Conservation (phyloP, 2,797 vertebrate species). For the Brachyrhaphis roseni region DNA sequence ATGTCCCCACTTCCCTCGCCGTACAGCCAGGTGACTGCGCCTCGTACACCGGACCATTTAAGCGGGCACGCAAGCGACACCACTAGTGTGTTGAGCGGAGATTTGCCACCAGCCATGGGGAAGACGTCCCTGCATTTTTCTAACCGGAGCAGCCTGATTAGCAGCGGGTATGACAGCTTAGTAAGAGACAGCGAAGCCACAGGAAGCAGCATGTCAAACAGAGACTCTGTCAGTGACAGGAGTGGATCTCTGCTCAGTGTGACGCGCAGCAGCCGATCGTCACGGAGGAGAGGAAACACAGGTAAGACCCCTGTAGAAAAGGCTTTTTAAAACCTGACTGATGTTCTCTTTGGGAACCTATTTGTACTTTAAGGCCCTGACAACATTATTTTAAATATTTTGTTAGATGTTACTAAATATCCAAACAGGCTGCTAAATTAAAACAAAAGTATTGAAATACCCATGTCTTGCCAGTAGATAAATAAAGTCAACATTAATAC, state of each 20-base stretch:
- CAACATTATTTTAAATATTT: not conserved
- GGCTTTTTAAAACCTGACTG: conserved; percentile 26
- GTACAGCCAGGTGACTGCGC: conserved; percentile 93
- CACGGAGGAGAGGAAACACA: conserved; percentile 87
- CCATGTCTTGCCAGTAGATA: not conserved
- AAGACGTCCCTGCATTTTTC: conserved; percentile 94
- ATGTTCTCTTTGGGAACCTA: conserved; percentile 16
- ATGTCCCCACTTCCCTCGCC: conserved; percentile 84
- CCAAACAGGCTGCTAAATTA: not conserved
- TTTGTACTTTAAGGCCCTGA: not conserved
- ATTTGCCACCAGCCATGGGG: conserved; percentile 96
- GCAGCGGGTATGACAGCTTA: conserved; percentile 97
- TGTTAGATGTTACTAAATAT: not conserved
- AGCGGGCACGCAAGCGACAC: conserved; percentile 92
- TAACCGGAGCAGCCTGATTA: conserved; percentile 87
- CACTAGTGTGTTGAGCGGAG: conserved; percentile 92
- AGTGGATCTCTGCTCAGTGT: conserved; percentile 82
- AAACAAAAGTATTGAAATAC: not conserved
- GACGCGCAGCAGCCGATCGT: conserved; percentile 83
- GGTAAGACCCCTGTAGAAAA: conserved; percentile 75
- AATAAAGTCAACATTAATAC: not conserved
- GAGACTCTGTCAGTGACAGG: conserved; percentile 93
- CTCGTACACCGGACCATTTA: conserved; percentile 85
- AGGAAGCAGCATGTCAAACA: conserved; percentile 86
- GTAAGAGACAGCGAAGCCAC: conserved; percentile 94